Percentiles rank a stretch among this genome's conserved stretches.
These are phyloP conservation scores for Hyperopisus bebe DNA, from an alignment of 2,113 vertebrate genomes.

Conservation along the genomic window DNA sequence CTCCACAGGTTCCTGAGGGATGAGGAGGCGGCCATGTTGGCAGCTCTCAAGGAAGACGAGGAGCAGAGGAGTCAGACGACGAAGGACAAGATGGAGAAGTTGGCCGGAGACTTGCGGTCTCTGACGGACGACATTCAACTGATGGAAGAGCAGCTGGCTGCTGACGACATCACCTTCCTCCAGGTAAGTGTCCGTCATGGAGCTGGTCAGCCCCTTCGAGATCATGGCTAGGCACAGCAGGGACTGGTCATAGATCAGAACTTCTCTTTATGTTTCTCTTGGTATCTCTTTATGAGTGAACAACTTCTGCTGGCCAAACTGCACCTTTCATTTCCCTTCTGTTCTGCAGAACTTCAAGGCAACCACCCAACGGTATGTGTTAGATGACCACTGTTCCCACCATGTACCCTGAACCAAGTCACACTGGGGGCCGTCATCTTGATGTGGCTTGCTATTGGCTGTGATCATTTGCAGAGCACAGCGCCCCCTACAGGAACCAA, in stretches of 20 bases:
- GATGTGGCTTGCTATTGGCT: not conserved
- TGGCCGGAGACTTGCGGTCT: slow-evolving; percentile 31
- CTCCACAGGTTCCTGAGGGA: slow-evolving; percentile 46
- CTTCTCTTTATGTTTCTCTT: not conserved
- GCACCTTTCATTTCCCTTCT: not conserved
- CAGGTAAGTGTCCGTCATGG: slow-evolving; percentile 29
- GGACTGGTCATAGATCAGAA: not conserved
- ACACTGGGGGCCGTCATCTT: not conserved
- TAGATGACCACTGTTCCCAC: not conserved
- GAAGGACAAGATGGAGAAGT: slow-evolving; percentile 34
- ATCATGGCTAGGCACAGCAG: not conserved
- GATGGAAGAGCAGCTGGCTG: slow-evolving; percentile 34
- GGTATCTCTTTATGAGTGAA: not conserved
- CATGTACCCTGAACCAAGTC: not conserved
- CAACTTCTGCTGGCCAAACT: not conserved
- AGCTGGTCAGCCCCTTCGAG: not conserved
- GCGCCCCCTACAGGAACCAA: slow-evolving; percentile 25
- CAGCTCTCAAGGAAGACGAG: slow-evolving; percentile 42
- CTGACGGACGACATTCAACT: slow-evolving; percentile 31
- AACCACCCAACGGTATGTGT: slow-evolving; percentile 2
- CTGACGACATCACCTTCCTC: slow-evolving; percentile 34
- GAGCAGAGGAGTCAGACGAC: slow-evolving; percentile 42
- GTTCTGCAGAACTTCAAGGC: slow-evolving; percentile 18
- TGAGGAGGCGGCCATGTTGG: slow-evolving; percentile 36
- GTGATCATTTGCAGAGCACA: slow-evolving; percentile 30